These are phyloP conservation scores for Spodoptera litura DNA, from an alignment of 1,140 invertebrate species.

Conservation along the genomic window DNA sequence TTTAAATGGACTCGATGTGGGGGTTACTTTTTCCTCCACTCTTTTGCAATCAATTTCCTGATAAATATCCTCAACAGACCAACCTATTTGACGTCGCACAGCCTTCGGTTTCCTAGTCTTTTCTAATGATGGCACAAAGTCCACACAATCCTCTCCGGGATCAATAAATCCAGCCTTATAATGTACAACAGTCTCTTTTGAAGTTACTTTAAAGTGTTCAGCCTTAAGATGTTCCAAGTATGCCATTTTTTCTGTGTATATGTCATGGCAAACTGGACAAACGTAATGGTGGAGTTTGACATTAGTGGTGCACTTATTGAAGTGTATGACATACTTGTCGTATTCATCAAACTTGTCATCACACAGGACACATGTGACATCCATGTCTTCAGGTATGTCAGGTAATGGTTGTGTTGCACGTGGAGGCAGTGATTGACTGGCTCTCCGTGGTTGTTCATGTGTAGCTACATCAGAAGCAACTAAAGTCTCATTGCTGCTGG, in stretches of 20 bases:
- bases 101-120: conserved; percentile 75
- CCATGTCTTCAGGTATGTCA: conserved; percentile 57
- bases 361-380: conserved; percentile 78
- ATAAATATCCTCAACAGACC: conserved; percentile 83
- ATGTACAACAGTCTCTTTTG: conserved; percentile 53
- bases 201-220: conserved; percentile 68
- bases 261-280: conserved; percentile 80
- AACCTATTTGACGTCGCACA: conserved; percentile 80
- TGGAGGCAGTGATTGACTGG: conserved; percentile 48
- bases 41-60: conserved; percentile 82
- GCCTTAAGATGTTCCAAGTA: conserved; percentile 78
- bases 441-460: conserved; percentile 47
- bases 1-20: conserved; percentile 78
- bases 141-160: conserved; percentile 75
- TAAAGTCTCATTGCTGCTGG: conserved; percentile 79
- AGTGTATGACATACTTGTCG: conserved; percentile 77
- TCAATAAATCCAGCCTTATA: conserved; percentile 51
- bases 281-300: conserved; percentile 82
- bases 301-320: conserved; percentile 81
- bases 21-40: conserved; percentile 72
- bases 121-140: conserved; percentile 75
- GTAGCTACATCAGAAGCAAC: conserved; percentile 72
- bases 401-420: conserved; percentile 46
- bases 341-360: conserved; percentile 77
- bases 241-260: conserved; percentile 70